Evolutionary conservation across 2,797 vertebrate species (phyloP).

Genomic region (Apodemus agrarius): DNA sequence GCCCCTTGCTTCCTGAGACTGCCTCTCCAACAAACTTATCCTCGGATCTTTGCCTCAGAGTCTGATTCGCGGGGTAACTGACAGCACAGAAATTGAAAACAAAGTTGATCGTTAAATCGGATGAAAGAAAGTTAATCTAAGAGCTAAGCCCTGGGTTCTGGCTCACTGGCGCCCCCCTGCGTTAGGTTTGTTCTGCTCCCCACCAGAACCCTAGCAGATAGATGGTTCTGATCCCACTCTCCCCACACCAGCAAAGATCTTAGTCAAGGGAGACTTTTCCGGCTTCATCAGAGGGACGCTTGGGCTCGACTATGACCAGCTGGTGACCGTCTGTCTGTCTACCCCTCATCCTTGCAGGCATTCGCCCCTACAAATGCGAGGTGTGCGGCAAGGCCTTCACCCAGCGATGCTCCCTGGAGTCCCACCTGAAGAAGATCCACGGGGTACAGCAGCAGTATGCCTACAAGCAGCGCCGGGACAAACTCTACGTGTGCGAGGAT

Average conservation of each 20-base stretch:
- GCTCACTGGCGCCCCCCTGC: background rate
- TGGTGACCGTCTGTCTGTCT: background rate
- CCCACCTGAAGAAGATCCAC: slow-evolving; percentile 91
- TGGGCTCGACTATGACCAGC: background rate
- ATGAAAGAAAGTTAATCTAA: background rate
- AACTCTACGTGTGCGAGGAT: slow-evolving; percentile 92
- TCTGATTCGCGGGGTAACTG: background rate
- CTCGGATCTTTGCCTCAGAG: background rate
- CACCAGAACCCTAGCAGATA: background rate
- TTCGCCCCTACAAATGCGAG: slow-evolving; percentile 92
- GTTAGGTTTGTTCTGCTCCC: background rate
- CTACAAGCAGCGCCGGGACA: slow-evolving; percentile 91
- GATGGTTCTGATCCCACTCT: background rate
- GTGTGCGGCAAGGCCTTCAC: slow-evolving; percentile 92
- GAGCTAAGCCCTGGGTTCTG: background rate
- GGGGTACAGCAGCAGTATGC: slow-evolving; percentile 90
- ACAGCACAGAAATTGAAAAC: background rate
- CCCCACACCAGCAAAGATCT: background rate
- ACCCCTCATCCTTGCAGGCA: slow-evolving; percentile 83
- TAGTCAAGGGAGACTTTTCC: background rate
- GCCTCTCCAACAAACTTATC: background rate
- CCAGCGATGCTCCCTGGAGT: slow-evolving; percentile 92
- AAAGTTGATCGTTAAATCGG: background rate
- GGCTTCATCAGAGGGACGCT: background rate
- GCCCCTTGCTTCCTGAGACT: background rate